Base-by-base conservation (phyloP, 1,140 invertebrate species). In the Lepidurus couesii region DNA sequence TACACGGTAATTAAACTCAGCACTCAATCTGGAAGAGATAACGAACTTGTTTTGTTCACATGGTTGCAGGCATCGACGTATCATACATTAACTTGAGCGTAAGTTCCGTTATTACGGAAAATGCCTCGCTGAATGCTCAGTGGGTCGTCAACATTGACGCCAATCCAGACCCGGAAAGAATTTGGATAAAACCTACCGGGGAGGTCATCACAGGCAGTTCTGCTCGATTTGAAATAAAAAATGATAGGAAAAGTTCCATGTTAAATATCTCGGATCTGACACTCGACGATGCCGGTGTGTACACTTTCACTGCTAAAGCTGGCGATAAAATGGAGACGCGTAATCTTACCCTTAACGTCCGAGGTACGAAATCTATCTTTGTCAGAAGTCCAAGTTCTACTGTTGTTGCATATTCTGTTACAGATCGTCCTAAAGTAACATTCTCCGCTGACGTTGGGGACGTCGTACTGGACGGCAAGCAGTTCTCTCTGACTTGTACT, bases 131-230 rank as follows among this genome's bases (percentile, higher is more conserved):
- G 44, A 75, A 34, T 21, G 53, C 75, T 13, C 43, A 75, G 44
- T 79, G 73, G 78, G 78, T 79, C 11, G 73, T 79, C n/a, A 26
- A 44, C 44, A 26, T 74, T 44, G 78, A 79, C 11, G 73, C 78
- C 21, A 75, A 79, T 44, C 78, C 74, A 13, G 47, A 79, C 24
- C 73, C 78, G 9, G 21, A 42, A 42, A 79, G 74, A 21, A 79
- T 45, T 11, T 79, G 78, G 78, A 47, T 24, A 16, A 79, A 79
- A 79, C 73, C 26, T 24, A 75, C 10, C 43, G 43, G 78, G 8
- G 44, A 75, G 42, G n/a, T 79, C 74, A 47, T 74, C n/a, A 16
- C n/a, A 9, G 42, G 65, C 9, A 24, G 21, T 9, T 21, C 7
- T 16, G 26, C 78, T 7, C 74, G 53, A 21, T 79, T 75, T 45